A percentile compares a stretch with the other conserved stretches of the same genome.
These are phyloP conservation scores for Ophion ventricosus DNA, from an alignment of 2,888 invertebrate species.

Conservation along the genomic window DNA sequence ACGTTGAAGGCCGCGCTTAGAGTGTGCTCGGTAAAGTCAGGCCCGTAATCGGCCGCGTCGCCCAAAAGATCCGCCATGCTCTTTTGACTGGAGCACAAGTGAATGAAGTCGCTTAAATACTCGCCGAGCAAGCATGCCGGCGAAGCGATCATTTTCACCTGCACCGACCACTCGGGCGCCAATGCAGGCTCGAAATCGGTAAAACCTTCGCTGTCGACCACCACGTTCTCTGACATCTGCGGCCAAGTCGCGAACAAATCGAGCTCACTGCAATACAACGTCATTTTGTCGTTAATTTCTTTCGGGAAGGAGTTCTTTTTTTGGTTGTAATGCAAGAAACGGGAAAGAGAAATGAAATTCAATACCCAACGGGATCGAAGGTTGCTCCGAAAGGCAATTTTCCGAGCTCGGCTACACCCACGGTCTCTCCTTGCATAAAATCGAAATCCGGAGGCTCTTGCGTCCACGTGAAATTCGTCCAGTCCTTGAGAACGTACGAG, in stretches of 20 bases:
- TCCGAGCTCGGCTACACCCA: conserved; percentile 84
- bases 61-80: conserved; percentile 85
- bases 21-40: conserved; percentile 80
- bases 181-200: conserved; percentile 93
- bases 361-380: conserved; percentile 89
- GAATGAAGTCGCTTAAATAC: conserved; percentile 89
- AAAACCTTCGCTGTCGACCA: conserved; percentile 94
- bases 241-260: conserved; percentile 94
- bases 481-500: conserved; percentile 88
- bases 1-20: conserved; percentile 84
- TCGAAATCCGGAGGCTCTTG: conserved; percentile 86
- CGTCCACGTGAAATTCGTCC: conserved; percentile 87
- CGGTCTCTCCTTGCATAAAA: conserved; percentile 84
- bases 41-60: conserved; percentile 81
- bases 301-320: not conserved
- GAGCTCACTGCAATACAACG: conserved; percentile 85
- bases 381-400: conserved; percentile 93
- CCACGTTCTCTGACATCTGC: conserved; percentile 91
- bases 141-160: conserved; percentile 87
- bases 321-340: not conserved
- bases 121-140: conserved; percentile 91
- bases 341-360: conserved; percentile 9
- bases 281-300: not conserved
- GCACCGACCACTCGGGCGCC: conserved; percentile 92
- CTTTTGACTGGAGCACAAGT: conserved; percentile 86